Evolutionary conservation across 92 coral and sea anemone genomes (phyloP), one percentile per base, ranked within the genome.

Genomic region (Actinostola sp.): DNA sequence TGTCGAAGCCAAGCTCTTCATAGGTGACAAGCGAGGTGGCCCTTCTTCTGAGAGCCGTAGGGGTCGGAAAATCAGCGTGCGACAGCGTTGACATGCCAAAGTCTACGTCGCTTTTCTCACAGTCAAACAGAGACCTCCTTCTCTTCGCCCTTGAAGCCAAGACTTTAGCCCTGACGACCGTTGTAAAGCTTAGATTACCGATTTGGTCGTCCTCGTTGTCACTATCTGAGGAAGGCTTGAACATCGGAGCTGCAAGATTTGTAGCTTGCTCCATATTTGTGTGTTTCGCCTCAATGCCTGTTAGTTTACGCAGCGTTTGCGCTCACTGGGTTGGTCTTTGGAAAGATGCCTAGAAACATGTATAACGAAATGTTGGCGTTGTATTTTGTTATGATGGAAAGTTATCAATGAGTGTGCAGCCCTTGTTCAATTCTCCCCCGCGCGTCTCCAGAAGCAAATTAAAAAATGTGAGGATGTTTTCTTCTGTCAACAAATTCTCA

Each of bases 51-150:
- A 55, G 72, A 2, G 84, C 42, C 11, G 69, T 61, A 0, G 92
- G 31, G 26, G 63, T 63, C 0, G 92, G 96, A 52, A 86, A 82
- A 42, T 89, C 92, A 7, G 96, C 92, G 50, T 89, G 96, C 1
- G 92, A 53, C 11, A 86, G 29, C 10, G 76, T 66, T 1, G 89
- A 67, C 36, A 27, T 24, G 11, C 96, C 92, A 27, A 43, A 13
- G 63, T 90, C 92, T 25, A 1, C 15, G 26, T 28, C 66, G 8
- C 56, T 1, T 63, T 59, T 77, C 30, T 90, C 86, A 49, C 72
- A 53, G 39, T 64, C 80, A 42, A 94, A 94, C 0, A 94, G 70
- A n/a, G 97, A 94, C 2, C 44, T 55, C 25, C 86, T 61, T 38
- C 97, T 79, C 24, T 66, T 68, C 13, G 27, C 84, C 61, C 88